A percentile compares a stretch with the other conserved stretches of the same genome.
Evolutionary conservation across 2,797 vertebrate species (phyloP).

Genomic region (Limosa lapponica): DNA sequence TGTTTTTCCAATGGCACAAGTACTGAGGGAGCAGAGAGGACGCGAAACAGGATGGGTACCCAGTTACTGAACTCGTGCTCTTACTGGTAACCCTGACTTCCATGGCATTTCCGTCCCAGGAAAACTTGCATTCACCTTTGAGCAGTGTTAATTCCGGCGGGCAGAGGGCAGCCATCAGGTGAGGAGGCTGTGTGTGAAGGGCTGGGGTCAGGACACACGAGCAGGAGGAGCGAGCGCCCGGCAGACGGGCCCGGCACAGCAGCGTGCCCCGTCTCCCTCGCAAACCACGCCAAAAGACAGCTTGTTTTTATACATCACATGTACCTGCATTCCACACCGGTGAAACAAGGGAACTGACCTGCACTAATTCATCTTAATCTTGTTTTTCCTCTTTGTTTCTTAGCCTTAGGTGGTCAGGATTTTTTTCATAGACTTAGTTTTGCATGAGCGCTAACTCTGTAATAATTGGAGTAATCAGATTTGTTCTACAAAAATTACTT

Average conservation of each 20-base stretch:
- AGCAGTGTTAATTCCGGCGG: fast-evolving
- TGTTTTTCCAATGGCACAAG: fast-evolving
- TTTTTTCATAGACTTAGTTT: constrained; percentile 24
- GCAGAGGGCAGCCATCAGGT: fast-evolving
- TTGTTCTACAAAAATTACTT: neutral
- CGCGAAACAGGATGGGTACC: fast-evolving
- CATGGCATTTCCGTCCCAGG: fast-evolving
- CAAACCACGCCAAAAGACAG: neutral
- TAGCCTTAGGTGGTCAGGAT: constrained; percentile 8
- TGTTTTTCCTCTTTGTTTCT: constrained; percentile 53
- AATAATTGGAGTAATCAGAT: constrained; percentile 59
- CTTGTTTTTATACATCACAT: neutral
- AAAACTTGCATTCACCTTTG: neutral
- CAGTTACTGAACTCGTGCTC: fast-evolving
- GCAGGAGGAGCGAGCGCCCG: fast-evolving
- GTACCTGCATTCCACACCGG: constrained; percentile 8
- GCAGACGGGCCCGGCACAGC: neutral
- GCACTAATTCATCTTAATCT: constrained; percentile 63
- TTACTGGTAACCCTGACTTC: neutral
- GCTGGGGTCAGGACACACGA: fast-evolving
- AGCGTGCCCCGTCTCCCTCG: fast-evolving
- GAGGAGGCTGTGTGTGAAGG: neutral
- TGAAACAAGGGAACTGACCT: constrained; percentile 16
- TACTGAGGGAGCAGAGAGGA: fast-evolving
- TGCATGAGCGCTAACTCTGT: neutral